Evolutionary conservation across 2,888 invertebrate species (phyloP), one percentile per base, ranked within the genome.

Genomic region (Napeogenes sylphis): DNA sequence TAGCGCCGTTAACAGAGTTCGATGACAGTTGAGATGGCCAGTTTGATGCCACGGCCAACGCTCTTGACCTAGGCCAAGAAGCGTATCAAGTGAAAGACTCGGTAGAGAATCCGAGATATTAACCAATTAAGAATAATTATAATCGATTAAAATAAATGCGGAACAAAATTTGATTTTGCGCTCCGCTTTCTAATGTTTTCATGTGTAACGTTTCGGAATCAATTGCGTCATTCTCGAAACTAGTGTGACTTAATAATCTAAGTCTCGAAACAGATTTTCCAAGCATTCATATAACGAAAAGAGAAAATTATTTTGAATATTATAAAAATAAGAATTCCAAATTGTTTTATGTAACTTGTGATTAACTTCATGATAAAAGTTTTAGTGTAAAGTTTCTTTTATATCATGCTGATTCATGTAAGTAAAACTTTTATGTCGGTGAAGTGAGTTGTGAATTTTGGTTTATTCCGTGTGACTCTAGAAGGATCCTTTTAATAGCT

Each of bases 11-110:
- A 67, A 70, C 71, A 66, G 71, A 77, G 79, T 79, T 78, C 79
- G 79, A 79, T 78, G 78, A 78, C 79, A 80, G 78, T 62, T 67
- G 67, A 58, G 60, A 61, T 68, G 65, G 62, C 67, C 61, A 69
- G 70, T 81, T 21, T 76, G 79, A 78, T 82, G 85, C 82, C 83
- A 84, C 75, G 85, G 84, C 67, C 85, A 75, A 61, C 70, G 84
- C 68, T 76, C 85, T 85, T 86, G 85, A 87, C 87, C 85, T 81
- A 79, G 76, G 73, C 77, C 73, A 73, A 69, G 45, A 70, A 65
- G 21, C 21, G 21, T 21, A 21, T 21, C 21, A 65, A 70, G 70
- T 71, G 67, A 71, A 70, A 71, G 65, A 74, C 68, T 35, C 35
- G 35, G 3, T 6, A 35, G 62, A 21, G 63, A 45, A 61, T 66